A percentile compares a stretch with the other conserved stretches of the same genome.
Conservation (phyloP, 1,140 invertebrate genomes). For the Penaeus chinensis region DNA sequence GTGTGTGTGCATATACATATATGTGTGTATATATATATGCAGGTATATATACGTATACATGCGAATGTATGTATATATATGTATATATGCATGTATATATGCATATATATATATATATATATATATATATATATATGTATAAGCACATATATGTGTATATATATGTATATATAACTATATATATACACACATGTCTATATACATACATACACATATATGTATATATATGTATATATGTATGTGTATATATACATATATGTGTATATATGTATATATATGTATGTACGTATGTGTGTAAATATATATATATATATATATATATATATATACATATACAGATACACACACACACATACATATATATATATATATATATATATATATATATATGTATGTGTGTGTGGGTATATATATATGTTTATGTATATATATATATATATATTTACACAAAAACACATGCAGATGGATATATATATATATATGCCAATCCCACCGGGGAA, state of each 20-base stretch:
- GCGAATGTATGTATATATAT: not conserved
- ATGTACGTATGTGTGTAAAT: not conserved
- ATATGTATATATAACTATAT: constrained; percentile 38
- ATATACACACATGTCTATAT: constrained; percentile 42
- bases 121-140: constrained; percentile 26
- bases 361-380: not conserved
- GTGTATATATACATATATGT: constrained; percentile 14
- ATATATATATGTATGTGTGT: not conserved
- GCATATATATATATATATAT: constrained; percentile 27
- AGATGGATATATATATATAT: constrained; percentile 8
- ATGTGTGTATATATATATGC: not conserved
- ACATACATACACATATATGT: constrained; percentile 20
- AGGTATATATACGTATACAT: not conserved
- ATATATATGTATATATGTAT: constrained; percentile 38
- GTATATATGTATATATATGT: constrained; percentile 20
- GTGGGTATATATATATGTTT: not conserved
- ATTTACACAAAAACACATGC: not conserved
- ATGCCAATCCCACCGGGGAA: too few relatives aligned
- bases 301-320: too few relatives aligned
- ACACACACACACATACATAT: not conserved
- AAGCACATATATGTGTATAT: constrained; percentile 24
- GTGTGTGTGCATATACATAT: constrained; percentile 1
- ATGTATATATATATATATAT: not conserved
- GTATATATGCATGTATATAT: constrained; percentile 22
- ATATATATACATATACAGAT: not conserved